Evolutionary conservation across 2,113 vertebrate genomes (phyloP).

Genomic region (Campylomormyrus numenius): DNA sequence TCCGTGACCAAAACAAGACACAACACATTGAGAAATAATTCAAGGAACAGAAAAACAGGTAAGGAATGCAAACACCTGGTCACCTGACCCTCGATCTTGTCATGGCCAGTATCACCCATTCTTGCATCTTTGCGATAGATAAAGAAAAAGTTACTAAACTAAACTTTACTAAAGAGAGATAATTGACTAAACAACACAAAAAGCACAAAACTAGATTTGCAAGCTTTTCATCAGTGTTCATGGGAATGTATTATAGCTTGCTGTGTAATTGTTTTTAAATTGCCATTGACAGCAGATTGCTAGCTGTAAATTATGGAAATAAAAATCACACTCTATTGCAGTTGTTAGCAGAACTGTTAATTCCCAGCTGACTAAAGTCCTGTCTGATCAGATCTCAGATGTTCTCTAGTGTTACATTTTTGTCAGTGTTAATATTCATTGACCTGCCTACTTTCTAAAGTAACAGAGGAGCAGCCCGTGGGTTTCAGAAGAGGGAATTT

Average conservation of each 20-base stretch:
- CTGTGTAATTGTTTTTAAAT: background rate
- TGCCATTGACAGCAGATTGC: background rate
- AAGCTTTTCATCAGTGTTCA: background rate
- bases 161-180: background rate
- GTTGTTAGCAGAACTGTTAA: background rate
- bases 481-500: background rate
- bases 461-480: background rate
- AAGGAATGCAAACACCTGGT: background rate
- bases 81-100: background rate
- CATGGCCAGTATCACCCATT: background rate
- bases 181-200: background rate
- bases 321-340: background rate
- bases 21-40: background rate
- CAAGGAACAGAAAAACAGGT: background rate
- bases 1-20: background rate
- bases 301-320: background rate
- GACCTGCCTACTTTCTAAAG: background rate
- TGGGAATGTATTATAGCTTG: background rate
- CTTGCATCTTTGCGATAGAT: background rate
- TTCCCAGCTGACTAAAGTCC: background rate
- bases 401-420: background rate
- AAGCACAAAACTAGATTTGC: background rate
- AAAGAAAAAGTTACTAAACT: background rate
- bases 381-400: background rate
- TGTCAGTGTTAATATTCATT: background rate